These are phyloP conservation scores for Aurelia aurita complex sp. Pacific DNA, from an alignment of 30 jellyfish, hydroid and myxozoan species.

Conservation along the genomic window DNA sequence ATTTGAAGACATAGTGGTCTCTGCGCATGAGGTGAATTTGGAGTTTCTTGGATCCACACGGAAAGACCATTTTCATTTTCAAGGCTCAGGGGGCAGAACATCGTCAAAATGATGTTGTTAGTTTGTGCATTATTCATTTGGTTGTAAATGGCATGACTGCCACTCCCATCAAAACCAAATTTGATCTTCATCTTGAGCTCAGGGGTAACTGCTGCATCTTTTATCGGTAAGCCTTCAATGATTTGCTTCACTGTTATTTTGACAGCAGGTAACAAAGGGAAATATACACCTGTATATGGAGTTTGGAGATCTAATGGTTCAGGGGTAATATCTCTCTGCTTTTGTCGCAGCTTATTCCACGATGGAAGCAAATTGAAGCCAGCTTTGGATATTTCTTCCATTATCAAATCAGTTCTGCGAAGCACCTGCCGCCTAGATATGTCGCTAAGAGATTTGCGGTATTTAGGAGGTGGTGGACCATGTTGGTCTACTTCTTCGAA, in stretches of 20 bases:
- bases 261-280: slow-evolving; percentile 2
- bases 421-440: too few species aligned
- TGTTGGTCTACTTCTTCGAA: too few species aligned
- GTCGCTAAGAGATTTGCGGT: too few species aligned
- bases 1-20: slow-evolving; percentile 38
- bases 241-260: background rate
- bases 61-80: too few species aligned
- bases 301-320: background rate
- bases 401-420: too few species aligned
- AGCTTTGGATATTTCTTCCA: too few species aligned
- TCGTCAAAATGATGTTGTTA: slow-evolving; percentile 48
- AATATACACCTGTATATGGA: background rate
- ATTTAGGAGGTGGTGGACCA: too few species aligned
- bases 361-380: background rate
- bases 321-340: background rate
- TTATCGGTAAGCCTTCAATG: background rate
- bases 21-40: slow-evolving; percentile 28
- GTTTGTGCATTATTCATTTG: slow-evolving; percentile 40
- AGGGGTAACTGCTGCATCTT: background rate
- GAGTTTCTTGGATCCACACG: slow-evolving; percentile 17
- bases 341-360: background rate
- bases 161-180: slow-evolving; percentile 52
- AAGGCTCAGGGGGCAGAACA: slow-evolving; percentile 50
- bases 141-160: slow-evolving; percentile 31
- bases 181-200: slow-evolving; percentile 8